Conservation (phyloP, 2,113 vertebrate genomes). For the Megalops atlanticus region DNA sequence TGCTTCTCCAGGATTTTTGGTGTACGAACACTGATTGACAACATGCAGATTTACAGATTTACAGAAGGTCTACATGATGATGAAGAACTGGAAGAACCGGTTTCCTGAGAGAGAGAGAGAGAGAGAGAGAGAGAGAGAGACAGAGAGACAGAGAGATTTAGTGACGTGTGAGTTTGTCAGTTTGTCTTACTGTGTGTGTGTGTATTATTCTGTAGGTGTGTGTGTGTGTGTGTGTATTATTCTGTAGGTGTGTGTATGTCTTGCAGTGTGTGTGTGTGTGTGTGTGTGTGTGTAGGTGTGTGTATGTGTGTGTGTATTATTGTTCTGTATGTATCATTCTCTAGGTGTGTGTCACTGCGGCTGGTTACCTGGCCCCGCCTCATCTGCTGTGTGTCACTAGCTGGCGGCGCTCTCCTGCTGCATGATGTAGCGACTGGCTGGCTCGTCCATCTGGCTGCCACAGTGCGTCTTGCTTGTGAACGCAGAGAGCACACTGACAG, state of each 20-base stretch:
- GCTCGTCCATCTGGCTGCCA: constrained; percentile 79
- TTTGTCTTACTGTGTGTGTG: constrained; percentile 59
- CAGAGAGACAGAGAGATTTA: constrained; percentile 51
- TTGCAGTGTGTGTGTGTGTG: constrained; percentile 53
- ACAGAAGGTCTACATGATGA: neutral
- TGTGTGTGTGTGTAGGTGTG: constrained; percentile 26
- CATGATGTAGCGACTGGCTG: constrained; percentile 79
- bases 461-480: constrained; percentile 82
- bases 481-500: constrained; percentile 15
- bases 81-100: neutral
- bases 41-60: neutral
- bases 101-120: neutral
- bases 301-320: constrained; percentile 40
- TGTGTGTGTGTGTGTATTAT: constrained; percentile 1
- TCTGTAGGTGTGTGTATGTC: constrained; percentile 17
- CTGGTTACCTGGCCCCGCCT: neutral
- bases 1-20: neutral
- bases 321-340: neutral
- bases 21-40: neutral
- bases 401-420: constrained; percentile 87
- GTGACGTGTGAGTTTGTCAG: constrained; percentile 62
- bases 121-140: neutral
- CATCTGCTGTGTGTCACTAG: constrained; percentile 67
- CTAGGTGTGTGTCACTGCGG: neutral
- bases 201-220: constrained; percentile 52